These are phyloP conservation scores for Setophaga coronata DNA, from an alignment of 2,113 vertebrate species.

Conservation along the genomic window DNA sequence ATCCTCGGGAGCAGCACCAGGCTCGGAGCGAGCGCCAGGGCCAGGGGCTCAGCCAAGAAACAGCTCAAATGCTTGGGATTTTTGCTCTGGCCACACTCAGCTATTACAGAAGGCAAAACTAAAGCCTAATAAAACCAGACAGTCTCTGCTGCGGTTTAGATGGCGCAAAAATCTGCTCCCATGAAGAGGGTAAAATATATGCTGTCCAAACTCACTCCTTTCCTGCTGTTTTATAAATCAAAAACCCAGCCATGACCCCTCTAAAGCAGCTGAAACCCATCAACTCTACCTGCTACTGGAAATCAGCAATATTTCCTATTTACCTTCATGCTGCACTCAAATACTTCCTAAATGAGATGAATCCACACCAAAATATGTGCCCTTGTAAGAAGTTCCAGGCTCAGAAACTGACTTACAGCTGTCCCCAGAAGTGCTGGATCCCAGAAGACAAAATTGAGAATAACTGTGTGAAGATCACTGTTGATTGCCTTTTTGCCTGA, in stretches of 20 bases:
- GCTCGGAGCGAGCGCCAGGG: background rate
- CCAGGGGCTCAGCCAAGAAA: background rate
- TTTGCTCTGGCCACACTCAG: background rate
- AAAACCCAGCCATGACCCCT: background rate
- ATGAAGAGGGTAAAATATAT: background rate
- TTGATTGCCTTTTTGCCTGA: background rate
- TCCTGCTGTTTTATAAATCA: background rate
- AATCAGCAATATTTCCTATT: background rate
- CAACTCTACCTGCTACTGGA: background rate
- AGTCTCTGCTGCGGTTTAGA: background rate
- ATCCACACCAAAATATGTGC: background rate
- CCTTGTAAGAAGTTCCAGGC: background rate
- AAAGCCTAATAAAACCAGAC: background rate
- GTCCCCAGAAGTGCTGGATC: background rate
- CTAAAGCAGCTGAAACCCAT: background rate
- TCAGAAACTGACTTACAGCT: background rate
- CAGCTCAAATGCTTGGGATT: background rate
- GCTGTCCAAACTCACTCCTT: background rate
- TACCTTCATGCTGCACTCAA: background rate
- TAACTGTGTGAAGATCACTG: background rate
- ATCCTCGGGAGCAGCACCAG: slow-evolving; percentile 7
- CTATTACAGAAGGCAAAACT: background rate
- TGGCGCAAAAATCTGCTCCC: background rate
- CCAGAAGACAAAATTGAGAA: background rate
- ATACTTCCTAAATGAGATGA: background rate